A percentile compares a stretch with the other conserved stretches of the same genome.
Conservation (phyloP, 2,113 vertebrate genomes). For the Chaenocephalus aceratus region DNA sequence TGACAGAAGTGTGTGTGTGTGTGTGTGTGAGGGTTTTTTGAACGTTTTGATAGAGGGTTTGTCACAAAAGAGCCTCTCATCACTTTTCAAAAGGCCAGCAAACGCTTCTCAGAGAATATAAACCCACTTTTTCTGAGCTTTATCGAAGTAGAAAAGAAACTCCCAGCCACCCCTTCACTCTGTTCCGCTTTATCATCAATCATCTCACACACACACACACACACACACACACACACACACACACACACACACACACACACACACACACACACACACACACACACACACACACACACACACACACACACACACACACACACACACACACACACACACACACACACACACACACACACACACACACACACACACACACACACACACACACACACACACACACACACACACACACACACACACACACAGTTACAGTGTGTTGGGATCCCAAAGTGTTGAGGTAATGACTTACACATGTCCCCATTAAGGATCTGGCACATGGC, state of each 20-base stretch:
- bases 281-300: constrained; percentile 30
- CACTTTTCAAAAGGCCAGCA: constrained; percentile 59
- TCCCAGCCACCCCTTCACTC: constrained; percentile 27
- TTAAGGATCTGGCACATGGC: constrained; percentile 80
- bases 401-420: constrained; percentile 13
- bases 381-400: constrained; percentile 64
- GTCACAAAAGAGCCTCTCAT: constrained; percentile 64
- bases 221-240: too few species aligned
- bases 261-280: too few species aligned
- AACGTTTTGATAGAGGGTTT: constrained; percentile 64
- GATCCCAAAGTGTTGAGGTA: constrained; percentile 80
- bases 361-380: constrained; percentile 60
- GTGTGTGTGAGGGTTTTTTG: constrained; percentile 29
- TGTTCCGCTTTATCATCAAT: background rate
- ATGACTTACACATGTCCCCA: constrained; percentile 86
- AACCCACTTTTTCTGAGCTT: constrained; percentile 60
- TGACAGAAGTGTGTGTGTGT: constrained; percentile 14
- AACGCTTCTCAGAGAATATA: constrained; percentile 53
- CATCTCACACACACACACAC: too few species aligned
- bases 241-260: too few species aligned
- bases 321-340: too few species aligned
- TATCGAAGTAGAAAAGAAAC: constrained; percentile 43
- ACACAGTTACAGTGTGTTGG: constrained; percentile 59
- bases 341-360: background rate
- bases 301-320: constrained; percentile 23